Evolutionary conservation across 2,113 vertebrate genomes (phyloP), one percentile per base, ranked within the genome.

Genomic region (Actinemys pallida): DNA sequence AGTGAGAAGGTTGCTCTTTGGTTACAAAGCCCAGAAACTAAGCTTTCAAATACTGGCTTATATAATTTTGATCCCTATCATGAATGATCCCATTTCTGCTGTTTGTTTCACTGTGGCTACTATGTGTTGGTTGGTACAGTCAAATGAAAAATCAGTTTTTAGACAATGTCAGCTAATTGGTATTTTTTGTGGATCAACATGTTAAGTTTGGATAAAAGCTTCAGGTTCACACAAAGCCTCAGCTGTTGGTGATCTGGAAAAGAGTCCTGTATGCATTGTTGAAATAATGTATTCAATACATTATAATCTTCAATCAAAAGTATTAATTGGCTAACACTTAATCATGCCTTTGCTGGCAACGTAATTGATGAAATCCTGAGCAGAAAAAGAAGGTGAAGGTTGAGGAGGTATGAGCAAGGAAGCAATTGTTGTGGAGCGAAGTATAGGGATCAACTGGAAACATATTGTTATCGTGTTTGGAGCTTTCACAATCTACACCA

Each of bases 231-330:
- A 8, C 72, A 47, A 45, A 75, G 10, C 20, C 22, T 45, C 39
- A 76, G n/a, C 72, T 45, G 25, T 14, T 76, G 42, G 22, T 45
- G 39, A 76, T 45, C 22, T 76, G 24, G 24, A 47, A 76, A 76
- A 45, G 72, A 76, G 39, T 25, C 72, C 24, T 45, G 17, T 35
- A 72, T 8, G 20, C 81, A 35, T 47, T 4, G 50, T 72, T 9
- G 14, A 4, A 1, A 2, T 8, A 50, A 12, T 13, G 25, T 39
- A 31, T 29, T 57, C 52, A 45, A 8, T n/a, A 1, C n/a, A 17
- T 20, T 0, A 0, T 14, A 4, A 29, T 0, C 78, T 90, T 79
- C 72, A n/a, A 1, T 49, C 1, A 0, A 2, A 1, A 1, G 0
- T n/a, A 25, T 52, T 14, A 1, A 22, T 2, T 81, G 49, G 8